Base-by-base conservation (phyloP, 2,113 vertebrate species). In the Gymnorhina tibicen region DNA sequence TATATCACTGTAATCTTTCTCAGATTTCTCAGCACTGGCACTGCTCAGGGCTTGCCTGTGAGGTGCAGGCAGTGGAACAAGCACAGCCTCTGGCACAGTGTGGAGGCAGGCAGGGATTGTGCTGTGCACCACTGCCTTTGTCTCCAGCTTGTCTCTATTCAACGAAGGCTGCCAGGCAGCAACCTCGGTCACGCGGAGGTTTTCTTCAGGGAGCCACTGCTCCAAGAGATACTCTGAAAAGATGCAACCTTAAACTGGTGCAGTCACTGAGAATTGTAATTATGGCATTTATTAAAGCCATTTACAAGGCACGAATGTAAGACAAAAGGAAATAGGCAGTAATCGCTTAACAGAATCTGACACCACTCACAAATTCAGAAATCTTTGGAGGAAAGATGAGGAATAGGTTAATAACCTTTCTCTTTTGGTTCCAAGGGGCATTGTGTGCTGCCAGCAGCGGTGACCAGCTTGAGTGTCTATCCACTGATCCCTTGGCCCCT, bases 61-160 rank as follows among this genome's bases (percentile, higher is more conserved):
- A 2, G 3, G 30, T 55, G 46, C 33, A 59, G 63, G 87, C 79
- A 92, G 67, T 7, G 12, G 67, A 79, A 55, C 26, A 44, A 24
- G 56, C 60, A 62, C 37, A 52, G 79, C 35, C 35, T 44, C 72
- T 90, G 79, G 72, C 72, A 55, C 35, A n/a, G 41, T 63, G 56
- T 77, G 72, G 49, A 77, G 49, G 56, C 72, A 90, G 78, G 64
- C 91, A 67, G 58, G 80, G 68, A 28, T 0, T 55, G 62, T 3
- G 21, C 68, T 52, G 47, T 68, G 86, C 69, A 44, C 81, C 53
- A 26, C 22, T 64, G 91, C 88, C 72, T 95, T 97, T 96, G 91
- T 95, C 79, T 94, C 67, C 8, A 12, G 44, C 58, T 87, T 49
- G 42, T 16, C 59, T 92, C 85, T 81, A 49, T 52, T 93, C 46